Conservation (phyloP, 2,113 vertebrate species). For the Conger conger region DNA sequence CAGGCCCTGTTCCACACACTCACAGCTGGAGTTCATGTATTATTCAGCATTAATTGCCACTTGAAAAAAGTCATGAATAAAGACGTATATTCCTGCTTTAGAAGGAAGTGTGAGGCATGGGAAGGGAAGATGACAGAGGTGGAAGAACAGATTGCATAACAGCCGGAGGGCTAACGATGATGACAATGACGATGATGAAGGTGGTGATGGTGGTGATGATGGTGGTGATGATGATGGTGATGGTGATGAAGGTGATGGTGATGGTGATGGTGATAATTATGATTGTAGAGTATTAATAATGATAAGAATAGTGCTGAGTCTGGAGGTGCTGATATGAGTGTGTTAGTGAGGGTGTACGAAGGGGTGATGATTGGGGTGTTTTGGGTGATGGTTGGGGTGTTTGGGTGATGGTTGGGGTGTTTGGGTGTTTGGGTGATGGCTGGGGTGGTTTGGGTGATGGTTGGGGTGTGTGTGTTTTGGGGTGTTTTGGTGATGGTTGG, state of each 20-base stretch:
- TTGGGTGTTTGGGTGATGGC: too few relatives aligned
- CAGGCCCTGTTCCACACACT: not conserved
- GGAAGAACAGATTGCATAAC: not conserved
- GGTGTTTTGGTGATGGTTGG: too few relatives aligned
- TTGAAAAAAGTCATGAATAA: slow-evolving; percentile 28
- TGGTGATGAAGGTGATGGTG: not conserved
- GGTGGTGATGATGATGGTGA: not conserved
- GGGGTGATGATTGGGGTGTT: too few relatives aligned
- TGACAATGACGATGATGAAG: not conserved
- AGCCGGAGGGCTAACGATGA: not conserved
- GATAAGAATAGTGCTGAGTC: not conserved
- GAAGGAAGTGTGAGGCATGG: not conserved
- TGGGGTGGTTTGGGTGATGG: too few relatives aligned
- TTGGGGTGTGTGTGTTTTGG: too few relatives aligned
- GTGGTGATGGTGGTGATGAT: not conserved
- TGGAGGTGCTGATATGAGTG: not conserved
- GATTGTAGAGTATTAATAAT: not conserved
- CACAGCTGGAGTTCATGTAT: slow-evolving; percentile 26
- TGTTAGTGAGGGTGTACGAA: too few relatives aligned
- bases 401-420: too few relatives aligned
- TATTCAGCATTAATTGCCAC: slow-evolving; percentile 28
- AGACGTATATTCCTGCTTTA: not conserved
- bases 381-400: too few relatives aligned
- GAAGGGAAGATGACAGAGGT: not conserved
- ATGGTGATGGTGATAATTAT: not conserved